Evolutionary conservation across 2,797 vertebrate genomes (phyloP).

Genomic region (Labroides dimidiatus): DNA sequence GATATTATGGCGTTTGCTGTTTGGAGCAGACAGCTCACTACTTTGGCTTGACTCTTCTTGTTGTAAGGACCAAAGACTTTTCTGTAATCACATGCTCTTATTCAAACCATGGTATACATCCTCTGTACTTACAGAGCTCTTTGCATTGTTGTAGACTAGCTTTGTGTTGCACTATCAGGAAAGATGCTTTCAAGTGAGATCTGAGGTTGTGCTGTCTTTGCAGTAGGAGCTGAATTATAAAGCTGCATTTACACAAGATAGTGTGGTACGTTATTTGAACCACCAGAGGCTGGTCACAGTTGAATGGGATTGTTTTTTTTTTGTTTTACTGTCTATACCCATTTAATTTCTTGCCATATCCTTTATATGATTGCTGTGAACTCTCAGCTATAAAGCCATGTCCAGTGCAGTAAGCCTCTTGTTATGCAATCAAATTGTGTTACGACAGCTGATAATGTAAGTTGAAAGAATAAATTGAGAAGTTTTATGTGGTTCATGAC

Average conservation of each 20-base stretch:
- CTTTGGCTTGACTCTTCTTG: neutral
- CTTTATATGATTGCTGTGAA: neutral
- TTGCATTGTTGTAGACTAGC: neutral
- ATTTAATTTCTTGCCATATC: neutral
- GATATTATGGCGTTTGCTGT: neutral
- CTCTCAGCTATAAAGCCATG: neutral
- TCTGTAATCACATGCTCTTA: no score
- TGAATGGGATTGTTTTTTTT: neutral
- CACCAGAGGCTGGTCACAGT: neutral
- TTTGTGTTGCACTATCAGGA: neutral
- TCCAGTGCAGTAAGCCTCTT: neutral
- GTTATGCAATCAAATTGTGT: neutral
- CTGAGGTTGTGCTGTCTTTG: neutral
- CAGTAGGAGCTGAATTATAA: neutral
- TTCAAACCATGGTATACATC: no score
- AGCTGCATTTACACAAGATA: neutral
- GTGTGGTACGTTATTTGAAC: neutral
- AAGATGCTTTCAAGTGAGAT: neutral
- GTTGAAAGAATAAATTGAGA: neutral
- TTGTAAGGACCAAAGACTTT: no score
- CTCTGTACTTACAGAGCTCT: neutral
- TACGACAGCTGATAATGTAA: slow-evolving; percentile 1
- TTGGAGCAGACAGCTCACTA: neutral
- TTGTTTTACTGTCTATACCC: neutral
- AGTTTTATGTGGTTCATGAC: neutral